Conservation (phyloP, 1,140 invertebrate genomes). For the Ectropis grisescens region DNA sequence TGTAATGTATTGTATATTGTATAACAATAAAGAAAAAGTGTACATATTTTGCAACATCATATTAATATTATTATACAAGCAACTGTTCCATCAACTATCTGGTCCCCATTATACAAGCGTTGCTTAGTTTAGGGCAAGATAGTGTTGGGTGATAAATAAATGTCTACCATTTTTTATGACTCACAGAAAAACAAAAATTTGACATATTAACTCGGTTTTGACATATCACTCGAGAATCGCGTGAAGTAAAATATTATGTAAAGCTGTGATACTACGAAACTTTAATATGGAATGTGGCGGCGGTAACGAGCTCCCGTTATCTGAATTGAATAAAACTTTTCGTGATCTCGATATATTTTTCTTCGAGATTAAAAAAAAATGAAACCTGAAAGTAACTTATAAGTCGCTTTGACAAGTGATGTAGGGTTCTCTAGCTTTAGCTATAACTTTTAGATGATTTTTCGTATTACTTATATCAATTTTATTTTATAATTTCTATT, state of each 20-base stretch:
- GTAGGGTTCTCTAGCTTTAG: constrained; percentile 51
- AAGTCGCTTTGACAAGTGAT: constrained; percentile 31
- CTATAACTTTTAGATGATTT: constrained; percentile 37
- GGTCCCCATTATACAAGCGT: no score
- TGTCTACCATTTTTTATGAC: constrained; percentile 24
- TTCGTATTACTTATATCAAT: constrained; percentile 22
- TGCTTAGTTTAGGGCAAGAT: no score
- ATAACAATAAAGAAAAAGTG: no score
- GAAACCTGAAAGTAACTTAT: constrained; percentile 18
- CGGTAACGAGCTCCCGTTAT: no score
- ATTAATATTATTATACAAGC: constrained; percentile 7
- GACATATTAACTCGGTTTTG: no score
- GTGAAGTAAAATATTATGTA: constrained; percentile 36
- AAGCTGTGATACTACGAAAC: constrained; percentile 48
- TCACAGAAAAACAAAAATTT: no score
- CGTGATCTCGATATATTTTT: constrained; percentile 44
- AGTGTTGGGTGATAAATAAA: background rate
- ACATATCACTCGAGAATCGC: constrained; percentile 31
- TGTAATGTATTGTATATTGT: no score
- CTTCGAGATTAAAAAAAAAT: constrained; percentile 26
- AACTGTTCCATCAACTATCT: no score
- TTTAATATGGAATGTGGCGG: no score
- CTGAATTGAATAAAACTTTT: no score
- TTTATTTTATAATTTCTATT: constrained; percentile 20
- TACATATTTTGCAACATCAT: no score